Percentiles rank a stretch among this genome's conserved stretches.
These are phyloP conservation scores for Hippopotamus amphibius DNA, from an alignment of 2,113 vertebrate genomes.

Conservation along the genomic window DNA sequence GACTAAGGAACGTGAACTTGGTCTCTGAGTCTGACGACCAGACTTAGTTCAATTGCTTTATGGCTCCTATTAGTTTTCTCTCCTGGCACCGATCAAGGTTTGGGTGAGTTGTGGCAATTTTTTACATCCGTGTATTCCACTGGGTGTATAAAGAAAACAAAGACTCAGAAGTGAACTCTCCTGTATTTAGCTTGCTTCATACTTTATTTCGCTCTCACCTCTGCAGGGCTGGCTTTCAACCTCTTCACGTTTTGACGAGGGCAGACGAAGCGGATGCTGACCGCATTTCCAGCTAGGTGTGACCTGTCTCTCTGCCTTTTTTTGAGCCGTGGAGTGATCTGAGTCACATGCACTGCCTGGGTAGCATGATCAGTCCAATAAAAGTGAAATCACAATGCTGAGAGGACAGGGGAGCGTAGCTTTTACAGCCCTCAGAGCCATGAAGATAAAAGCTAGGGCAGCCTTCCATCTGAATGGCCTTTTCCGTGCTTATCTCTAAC, in stretches of 20 bases:
- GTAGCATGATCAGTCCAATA: background rate
- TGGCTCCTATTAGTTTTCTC: background rate
- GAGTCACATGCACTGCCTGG: background rate
- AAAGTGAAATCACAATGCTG: background rate
- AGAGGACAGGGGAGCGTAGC: background rate
- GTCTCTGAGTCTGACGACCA: background rate
- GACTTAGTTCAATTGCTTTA: background rate
- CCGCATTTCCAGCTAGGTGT: background rate
- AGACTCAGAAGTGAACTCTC: background rate
- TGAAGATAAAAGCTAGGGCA: background rate
- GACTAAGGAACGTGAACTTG: background rate
- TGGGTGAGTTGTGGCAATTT: background rate
- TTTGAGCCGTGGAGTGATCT: background rate
- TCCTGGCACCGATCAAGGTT: background rate
- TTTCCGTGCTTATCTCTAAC: background rate
- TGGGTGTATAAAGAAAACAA: background rate
- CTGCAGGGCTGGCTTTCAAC: background rate
- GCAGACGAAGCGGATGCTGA: background rate
- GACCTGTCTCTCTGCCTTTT: background rate
- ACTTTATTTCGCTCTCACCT: background rate
- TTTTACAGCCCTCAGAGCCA: background rate
- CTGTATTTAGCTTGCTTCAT: background rate
- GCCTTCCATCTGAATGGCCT: background rate
- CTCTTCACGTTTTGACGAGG: constrained; percentile 17
- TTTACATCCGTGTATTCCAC: background rate